phyloP scores from a whole-genome alignment of 1,140 invertebrate genomes.

The Tetramorium parvispinum region DNA sequence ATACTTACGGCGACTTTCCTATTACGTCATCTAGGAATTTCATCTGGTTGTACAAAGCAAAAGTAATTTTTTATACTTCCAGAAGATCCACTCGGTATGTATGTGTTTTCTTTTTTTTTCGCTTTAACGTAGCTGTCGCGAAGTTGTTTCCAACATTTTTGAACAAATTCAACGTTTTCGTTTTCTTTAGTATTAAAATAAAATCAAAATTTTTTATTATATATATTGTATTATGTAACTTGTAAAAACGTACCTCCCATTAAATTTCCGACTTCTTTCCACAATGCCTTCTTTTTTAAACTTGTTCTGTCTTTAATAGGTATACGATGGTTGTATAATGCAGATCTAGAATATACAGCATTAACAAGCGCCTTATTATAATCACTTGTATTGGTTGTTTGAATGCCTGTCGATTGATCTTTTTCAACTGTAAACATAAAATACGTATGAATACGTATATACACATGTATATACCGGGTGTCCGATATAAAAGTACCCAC shows the following conservation, averaged over 20 bases:
- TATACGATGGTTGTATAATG: slow-evolving; percentile 25
- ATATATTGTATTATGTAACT: neutral
- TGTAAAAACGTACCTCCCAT: slow-evolving; percentile 9
- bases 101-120: slow-evolving; percentile 18
- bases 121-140: neutral
- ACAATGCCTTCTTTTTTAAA: slow-evolving; percentile 13
- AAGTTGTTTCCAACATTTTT: slow-evolving; percentile 26
- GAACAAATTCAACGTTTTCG: slow-evolving; percentile 6
- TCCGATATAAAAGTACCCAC: too few relatives aligned
- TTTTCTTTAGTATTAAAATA: neutral
- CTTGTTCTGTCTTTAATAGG: slow-evolving; percentile 1
- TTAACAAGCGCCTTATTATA: neutral
- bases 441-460: slow-evolving; percentile 6
- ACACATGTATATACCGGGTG: neutral
- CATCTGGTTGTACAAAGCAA: neutral
- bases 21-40: slow-evolving; percentile 18
- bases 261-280: slow-evolving; percentile 16
- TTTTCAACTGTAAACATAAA: slow-evolving; percentile 15
- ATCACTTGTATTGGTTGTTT: neutral
- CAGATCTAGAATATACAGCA: slow-evolving; percentile 11
- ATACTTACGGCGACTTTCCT: slow-evolving; percentile 4
- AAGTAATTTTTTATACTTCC: neutral
- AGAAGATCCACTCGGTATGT: slow-evolving; percentile 25
- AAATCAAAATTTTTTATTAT: too few relatives aligned
- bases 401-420: neutral